phyloP scores from a whole-genome alignment of 92 coral and sea anemone species.

The Zoanthus solanderi region DNA sequence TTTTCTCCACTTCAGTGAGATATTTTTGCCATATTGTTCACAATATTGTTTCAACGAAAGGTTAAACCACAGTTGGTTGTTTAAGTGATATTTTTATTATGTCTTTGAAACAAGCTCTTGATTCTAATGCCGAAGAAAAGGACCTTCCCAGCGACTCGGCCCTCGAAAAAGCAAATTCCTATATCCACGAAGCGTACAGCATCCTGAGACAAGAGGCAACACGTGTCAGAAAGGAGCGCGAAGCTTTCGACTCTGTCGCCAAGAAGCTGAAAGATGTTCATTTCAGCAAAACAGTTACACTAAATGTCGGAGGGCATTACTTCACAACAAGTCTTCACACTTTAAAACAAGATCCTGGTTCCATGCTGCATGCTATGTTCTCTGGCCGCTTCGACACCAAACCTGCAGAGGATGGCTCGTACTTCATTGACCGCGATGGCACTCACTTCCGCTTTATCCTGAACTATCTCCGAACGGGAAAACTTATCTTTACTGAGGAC shows the following conservation, averaged over 20 bases:
- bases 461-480: conserved; percentile 70
- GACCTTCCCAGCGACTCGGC: conserved; percentile 14
- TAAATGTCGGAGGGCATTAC: conserved; percentile 69
- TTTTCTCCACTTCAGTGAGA: no score
- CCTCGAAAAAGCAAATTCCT: conserved; percentile 36
- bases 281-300: conserved; percentile 54
- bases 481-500: conserved; percentile 68
- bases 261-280: conserved; percentile 69
- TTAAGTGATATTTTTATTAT: not conserved
- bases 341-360: conserved; percentile 64
- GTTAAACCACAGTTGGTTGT: no score
- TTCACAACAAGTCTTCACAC: conserved; percentile 65
- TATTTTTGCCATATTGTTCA: no score
- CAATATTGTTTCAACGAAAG: no score
- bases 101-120: not conserved
- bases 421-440: conserved; percentile 75
- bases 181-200: conserved; percentile 36
- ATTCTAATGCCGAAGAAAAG: conserved; percentile 11
- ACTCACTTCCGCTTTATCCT: conserved; percentile 74
- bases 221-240: conserved; percentile 54
- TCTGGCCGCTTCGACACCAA: conserved; percentile 64
- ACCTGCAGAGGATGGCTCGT: conserved; percentile 68
- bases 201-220: conserved; percentile 53
- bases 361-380: conserved; percentile 60
- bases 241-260: conserved; percentile 62